Evolutionary conservation across 2,113 vertebrate species (phyloP).

Genomic region (Nyctereutes procyonoides): DNA sequence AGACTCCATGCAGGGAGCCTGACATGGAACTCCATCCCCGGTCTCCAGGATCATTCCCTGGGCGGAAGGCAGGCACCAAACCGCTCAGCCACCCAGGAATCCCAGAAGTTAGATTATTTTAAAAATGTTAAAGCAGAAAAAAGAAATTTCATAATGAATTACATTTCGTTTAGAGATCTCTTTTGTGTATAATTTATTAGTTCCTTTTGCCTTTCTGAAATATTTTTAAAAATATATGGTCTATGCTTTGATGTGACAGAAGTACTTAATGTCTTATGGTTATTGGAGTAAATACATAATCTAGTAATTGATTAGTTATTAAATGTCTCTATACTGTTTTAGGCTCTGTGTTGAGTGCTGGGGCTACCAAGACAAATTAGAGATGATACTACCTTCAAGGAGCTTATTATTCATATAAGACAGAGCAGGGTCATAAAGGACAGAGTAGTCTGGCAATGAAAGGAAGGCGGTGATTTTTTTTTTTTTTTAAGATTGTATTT

Average conservation of each 20-base stretch:
- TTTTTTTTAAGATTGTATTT: neutral
- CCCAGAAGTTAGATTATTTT: neutral
- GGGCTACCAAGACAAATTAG: neutral
- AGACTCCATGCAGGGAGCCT: no score
- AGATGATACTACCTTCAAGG: neutral
- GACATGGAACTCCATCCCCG: no score
- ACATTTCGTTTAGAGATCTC: neutral
- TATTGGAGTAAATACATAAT: conserved; percentile 6
- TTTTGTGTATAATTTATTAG: neutral
- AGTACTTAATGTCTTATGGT: conserved; percentile 5
- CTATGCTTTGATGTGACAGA: conserved; percentile 21
- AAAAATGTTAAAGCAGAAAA: conserved; percentile 7
- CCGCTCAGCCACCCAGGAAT: no score
- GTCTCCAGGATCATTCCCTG: no score
- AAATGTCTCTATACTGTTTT: neutral
- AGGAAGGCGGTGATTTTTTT: neutral
- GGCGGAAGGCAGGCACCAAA: no score
- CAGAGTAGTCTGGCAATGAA: neutral
- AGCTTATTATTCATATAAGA: neutral
- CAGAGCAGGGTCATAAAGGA: neutral
- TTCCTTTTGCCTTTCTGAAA: neutral
- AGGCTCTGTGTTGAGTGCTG: neutral
- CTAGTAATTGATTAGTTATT: neutral
- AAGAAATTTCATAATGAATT: neutral
- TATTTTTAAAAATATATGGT: neutral